phyloP scores from a whole-genome alignment of 2,888 invertebrate species.

The Clunio marinus region DNA sequence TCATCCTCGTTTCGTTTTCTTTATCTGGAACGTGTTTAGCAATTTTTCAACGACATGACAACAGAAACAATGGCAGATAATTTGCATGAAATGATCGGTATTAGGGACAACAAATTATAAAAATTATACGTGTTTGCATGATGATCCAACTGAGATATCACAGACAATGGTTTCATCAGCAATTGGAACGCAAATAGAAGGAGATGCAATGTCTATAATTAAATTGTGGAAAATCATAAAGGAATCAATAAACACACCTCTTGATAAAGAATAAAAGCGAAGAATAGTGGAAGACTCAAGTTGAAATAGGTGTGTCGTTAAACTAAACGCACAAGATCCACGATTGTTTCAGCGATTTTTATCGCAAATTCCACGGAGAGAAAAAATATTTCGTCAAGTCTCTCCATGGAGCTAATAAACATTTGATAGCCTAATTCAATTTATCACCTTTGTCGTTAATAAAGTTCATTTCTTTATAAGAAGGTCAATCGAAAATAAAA shows the following conservation, averaged over 20 bases:
- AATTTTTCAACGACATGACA: slow-evolving; percentile 5
- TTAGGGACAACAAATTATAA: slow-evolving; percentile 4
- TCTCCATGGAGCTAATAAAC: no score
- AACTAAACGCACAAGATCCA: neutral
- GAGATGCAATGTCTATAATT: slow-evolving; percentile 18
- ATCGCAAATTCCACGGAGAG: no score
- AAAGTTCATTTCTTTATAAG: no score
- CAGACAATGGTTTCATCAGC: neutral
- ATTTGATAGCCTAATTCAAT: no score
- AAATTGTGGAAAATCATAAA: neutral
- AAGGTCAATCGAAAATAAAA: no score
- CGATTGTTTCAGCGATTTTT: neutral
- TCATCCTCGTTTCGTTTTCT: neutral
- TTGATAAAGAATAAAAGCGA: slow-evolving; percentile 37
- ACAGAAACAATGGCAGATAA: neutral
- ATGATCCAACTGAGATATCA: neutral
- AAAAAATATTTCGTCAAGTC: no score
- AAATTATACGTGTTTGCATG: neutral
- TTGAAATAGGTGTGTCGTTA: slow-evolving; percentile 11
- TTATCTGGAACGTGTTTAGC: slow-evolving; percentile 12
- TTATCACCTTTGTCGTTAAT: no score
- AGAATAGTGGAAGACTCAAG: no score
- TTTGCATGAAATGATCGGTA: slow-evolving; percentile 22
- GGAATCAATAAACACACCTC: slow-evolving; percentile 36
- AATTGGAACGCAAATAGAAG: neutral